These are phyloP conservation scores for Aldabrachelys gigantea DNA, from an alignment of 2,113 vertebrate genomes.

Conservation along the genomic window DNA sequence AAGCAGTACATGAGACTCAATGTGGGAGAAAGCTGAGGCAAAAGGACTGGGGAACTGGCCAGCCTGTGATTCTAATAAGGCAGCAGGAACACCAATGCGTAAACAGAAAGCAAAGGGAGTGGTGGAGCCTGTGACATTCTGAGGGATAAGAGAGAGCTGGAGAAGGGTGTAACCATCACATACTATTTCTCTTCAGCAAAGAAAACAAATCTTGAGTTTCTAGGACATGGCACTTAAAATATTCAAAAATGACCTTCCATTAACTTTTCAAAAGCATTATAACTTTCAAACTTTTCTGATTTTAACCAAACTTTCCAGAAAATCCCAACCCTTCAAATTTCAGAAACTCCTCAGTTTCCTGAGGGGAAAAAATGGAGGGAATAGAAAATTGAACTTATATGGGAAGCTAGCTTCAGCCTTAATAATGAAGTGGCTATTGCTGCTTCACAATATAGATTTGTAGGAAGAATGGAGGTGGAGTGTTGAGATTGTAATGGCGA, in stretches of 20 bases:
- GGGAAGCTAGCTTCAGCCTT: background rate
- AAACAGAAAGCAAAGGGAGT: background rate
- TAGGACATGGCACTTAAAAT: background rate
- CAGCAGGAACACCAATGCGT: background rate
- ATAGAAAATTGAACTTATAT: background rate
- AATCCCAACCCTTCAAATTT: background rate
- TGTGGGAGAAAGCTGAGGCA: background rate
- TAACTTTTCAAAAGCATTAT: background rate
- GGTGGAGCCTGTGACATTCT: background rate
- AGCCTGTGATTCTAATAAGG: background rate
- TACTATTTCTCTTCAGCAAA: background rate
- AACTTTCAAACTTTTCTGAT: background rate
- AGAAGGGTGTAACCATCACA: background rate
- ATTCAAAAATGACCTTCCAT: background rate
- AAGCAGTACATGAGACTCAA: background rate
- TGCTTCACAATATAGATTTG: background rate
- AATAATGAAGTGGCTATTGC: fast-evolving
- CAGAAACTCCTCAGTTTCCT: background rate
- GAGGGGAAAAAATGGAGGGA: background rate
- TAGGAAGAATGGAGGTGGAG: fast-evolving
- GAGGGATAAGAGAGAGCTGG: background rate
- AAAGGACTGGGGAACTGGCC: background rate
- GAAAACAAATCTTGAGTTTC: background rate
- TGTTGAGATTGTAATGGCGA: background rate
- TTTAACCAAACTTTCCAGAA: background rate